Conservation (phyloP, 2,797 vertebrate genomes). For the Gymnodraco acuticeps region DNA sequence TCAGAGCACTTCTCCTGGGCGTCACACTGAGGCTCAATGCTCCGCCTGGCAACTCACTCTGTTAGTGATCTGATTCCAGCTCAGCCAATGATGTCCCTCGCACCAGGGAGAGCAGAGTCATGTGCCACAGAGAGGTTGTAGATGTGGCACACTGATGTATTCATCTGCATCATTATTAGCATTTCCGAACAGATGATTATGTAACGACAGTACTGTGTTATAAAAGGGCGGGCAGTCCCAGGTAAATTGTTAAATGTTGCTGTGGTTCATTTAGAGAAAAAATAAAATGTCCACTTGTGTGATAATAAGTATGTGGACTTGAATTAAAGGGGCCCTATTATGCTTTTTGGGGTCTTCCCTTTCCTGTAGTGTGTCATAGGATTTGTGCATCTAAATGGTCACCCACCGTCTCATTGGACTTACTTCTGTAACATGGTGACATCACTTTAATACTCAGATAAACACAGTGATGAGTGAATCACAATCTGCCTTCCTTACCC, state of each 20-base stretch:
- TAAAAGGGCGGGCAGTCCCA: background rate
- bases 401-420: too few species aligned
- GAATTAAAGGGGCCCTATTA: too few species aligned
- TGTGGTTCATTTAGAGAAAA: background rate
- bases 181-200: slow-evolving; percentile 16
- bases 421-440: too few species aligned
- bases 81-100: slow-evolving; percentile 30
- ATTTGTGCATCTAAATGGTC: too few species aligned
- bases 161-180: slow-evolving; percentile 28
- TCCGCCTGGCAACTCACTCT: slow-evolving; percentile 36
- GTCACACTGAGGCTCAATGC: slow-evolving; percentile 24
- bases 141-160: slow-evolving; percentile 25
- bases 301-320: background rate
- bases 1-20: slow-evolving; percentile 13
- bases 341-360: too few species aligned
- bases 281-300: background rate
- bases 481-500: too few species aligned
- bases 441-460: too few species aligned
- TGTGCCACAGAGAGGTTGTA: slow-evolving; percentile 21
- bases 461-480: too few species aligned
- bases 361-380: too few species aligned
- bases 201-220: background rate
- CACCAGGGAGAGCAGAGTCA: slow-evolving; percentile 19
- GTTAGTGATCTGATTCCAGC: slow-evolving; percentile 34
- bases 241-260: background rate